These are phyloP conservation scores for Myrmecobius fasciatus DNA, from an alignment of 2,113 vertebrate species.

Conservation along the genomic window DNA sequence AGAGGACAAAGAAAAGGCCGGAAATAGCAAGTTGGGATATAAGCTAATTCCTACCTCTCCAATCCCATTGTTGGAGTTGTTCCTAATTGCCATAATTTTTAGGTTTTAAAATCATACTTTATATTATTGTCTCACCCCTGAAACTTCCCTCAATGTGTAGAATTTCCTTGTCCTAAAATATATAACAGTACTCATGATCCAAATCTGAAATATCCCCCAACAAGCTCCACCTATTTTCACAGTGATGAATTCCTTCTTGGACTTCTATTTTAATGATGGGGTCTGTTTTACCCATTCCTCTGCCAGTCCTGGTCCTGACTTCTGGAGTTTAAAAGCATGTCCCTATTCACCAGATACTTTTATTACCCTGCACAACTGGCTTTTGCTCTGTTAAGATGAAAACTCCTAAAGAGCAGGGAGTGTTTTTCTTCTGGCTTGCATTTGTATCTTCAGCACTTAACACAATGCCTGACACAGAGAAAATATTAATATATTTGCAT, in stretches of 20 bases:
- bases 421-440: too few relatives aligned
- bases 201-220: background rate
- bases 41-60: background rate
- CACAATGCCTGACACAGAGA: background rate
- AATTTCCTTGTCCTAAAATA: background rate
- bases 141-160: background rate
- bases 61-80: background rate
- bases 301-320: background rate
- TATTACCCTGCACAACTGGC: fast-evolving
- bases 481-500: background rate
- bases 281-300: background rate
- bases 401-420: background rate
- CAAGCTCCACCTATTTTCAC: background rate
- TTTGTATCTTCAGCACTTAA: background rate
- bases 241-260: background rate
- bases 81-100: background rate
- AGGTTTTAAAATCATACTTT: background rate
- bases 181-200: background rate
- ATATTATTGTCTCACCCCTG: background rate
- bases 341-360: background rate
- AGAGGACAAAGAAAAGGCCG: background rate
- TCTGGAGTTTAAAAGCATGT: background rate
- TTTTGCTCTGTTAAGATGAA: background rate
- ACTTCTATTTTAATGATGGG: background rate
- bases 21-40: background rate